These are phyloP conservation scores for Capromys pilorides DNA, from an alignment of 2,797 vertebrate species.

Conservation along the genomic window DNA sequence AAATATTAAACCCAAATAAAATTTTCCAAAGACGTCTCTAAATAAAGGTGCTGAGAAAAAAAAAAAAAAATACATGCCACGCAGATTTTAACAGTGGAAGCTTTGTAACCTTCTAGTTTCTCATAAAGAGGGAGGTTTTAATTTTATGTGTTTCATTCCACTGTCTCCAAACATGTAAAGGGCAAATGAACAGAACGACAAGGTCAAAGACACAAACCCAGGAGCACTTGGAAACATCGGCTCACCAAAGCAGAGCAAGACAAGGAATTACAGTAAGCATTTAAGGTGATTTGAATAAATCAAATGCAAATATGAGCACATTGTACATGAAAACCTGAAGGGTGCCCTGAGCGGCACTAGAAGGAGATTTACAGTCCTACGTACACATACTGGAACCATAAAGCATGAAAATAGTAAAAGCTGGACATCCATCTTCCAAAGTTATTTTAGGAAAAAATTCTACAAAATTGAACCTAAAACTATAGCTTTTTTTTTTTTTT, in stretches of 20 bases:
- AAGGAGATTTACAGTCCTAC: background rate
- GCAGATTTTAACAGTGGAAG: background rate
- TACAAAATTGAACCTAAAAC: background rate
- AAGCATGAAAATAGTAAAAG: background rate
- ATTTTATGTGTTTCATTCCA: background rate
- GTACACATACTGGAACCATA: background rate
- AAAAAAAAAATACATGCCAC: background rate
- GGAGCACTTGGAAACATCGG: background rate
- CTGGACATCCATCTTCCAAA: background rate
- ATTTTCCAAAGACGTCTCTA: background rate
- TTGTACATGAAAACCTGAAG: background rate
- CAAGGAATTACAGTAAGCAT: background rate
- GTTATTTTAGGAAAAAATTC: background rate
- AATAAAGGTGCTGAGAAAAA: background rate
- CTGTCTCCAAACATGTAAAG: background rate
- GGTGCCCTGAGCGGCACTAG: background rate
- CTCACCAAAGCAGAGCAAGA: background rate
- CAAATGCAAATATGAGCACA: background rate
- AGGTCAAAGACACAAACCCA: background rate
- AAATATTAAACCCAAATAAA: background rate
- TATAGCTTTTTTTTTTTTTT: no score
- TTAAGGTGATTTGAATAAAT: conserved; percentile 12
- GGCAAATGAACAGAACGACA: background rate
- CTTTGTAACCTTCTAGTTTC: background rate
- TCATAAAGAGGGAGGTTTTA: background rate